A percentile compares a stretch with the other conserved stretches of the same genome.
Evolutionary conservation across 2,113 vertebrate genomes (phyloP).

Genomic region (Theristicus caerulescens): DNA sequence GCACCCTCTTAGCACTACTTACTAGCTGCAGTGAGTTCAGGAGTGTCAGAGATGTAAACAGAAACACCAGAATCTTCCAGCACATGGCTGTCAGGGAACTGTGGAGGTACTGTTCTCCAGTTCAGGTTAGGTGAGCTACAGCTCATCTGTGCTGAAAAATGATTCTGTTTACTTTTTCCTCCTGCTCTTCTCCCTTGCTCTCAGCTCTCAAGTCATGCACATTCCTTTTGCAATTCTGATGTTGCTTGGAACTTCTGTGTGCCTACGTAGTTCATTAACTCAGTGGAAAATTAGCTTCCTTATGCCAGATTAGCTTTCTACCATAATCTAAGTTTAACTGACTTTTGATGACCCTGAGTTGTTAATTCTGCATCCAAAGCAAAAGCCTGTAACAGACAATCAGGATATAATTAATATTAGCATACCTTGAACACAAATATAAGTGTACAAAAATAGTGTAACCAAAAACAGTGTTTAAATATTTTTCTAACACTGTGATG

Average conservation of each 20-base stretch:
- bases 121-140: background rate
- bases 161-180: background rate
- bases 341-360: background rate
- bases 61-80: background rate
- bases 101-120: background rate
- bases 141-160: background rate
- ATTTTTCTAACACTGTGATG: background rate
- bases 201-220: background rate
- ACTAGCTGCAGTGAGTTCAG: background rate
- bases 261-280: background rate
- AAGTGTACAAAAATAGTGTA: background rate
- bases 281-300: background rate
- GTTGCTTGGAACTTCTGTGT: background rate
- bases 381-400: background rate
- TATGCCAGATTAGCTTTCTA: background rate
- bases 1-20: background rate
- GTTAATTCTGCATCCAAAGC: background rate
- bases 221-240: background rate
- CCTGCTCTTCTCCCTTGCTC: background rate
- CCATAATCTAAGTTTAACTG: background rate
- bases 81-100: background rate
- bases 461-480: background rate
- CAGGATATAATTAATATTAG: background rate
- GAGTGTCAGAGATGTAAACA: background rate
- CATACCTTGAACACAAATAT: background rate